Percentiles rank a stretch among this genome's conserved stretches.
These are phyloP conservation scores for Unio delphinus DNA, from an alignment of 2,888 invertebrate genomes.

Conservation along the genomic window DNA sequence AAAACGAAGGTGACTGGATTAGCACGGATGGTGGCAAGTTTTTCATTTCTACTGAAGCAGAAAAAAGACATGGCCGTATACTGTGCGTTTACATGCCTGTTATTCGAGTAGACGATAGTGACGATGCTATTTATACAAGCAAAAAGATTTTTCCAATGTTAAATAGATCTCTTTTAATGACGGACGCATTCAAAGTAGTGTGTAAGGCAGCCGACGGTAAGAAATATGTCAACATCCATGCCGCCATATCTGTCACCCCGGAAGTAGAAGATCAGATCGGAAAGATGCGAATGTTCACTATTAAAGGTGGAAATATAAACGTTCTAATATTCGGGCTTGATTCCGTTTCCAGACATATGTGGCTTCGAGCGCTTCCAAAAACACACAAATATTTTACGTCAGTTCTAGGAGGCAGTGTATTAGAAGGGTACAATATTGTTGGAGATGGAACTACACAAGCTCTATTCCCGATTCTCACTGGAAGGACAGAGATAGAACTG, in stretches of 20 bases:
- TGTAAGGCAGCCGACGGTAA: conserved; percentile 55
- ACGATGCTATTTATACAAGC: conserved; percentile 45
- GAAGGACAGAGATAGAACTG: conserved; percentile 84
- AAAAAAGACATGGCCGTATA: conserved; percentile 70
- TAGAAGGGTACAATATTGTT: conserved; percentile 77
- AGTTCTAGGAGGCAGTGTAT: conserved; percentile 72
- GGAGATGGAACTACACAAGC: conserved; percentile 76
- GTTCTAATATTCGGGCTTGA: conserved; percentile 91
- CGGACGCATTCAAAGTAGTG: conserved; percentile 64
- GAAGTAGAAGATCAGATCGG: conserved; percentile 9
- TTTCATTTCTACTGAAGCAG: conserved; percentile 74
- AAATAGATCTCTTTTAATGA: conserved; percentile 45
- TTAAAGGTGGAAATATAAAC: conserved; percentile 73
- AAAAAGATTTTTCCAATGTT: conserved; percentile 44
- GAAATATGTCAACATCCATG: conserved; percentile 80
- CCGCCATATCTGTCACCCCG: conserved; percentile 73
- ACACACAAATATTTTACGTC: conserved; percentile 61
- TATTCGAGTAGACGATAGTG: conserved; percentile 52
- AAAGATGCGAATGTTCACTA: not conserved
- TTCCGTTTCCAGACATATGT: conserved; percentile 86
- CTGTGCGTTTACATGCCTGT: conserved; percentile 76
- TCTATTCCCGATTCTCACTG: conserved; percentile 88
- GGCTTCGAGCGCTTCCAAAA: conserved; percentile 63
- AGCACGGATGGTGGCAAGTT: conserved; percentile 79
- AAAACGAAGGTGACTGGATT: conserved; percentile 81